phyloP scores from a whole-genome alignment of 2,888 invertebrate genomes.

The Heterodera filipjevi region DNA sequence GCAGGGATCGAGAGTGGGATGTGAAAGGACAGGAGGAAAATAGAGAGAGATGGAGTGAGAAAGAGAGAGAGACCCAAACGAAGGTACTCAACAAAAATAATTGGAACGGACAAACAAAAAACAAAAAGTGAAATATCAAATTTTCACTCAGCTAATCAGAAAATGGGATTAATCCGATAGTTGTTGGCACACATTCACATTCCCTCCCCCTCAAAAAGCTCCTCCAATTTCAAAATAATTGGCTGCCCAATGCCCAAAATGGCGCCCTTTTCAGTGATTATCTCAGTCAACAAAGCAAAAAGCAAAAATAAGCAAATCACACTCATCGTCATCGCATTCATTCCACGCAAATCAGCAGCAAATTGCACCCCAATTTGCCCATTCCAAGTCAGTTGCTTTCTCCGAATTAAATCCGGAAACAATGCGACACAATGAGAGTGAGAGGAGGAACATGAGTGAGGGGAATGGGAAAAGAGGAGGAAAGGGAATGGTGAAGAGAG shows the following conservation, averaged over 20 bases:
- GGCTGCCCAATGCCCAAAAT: conserved; percentile 6
- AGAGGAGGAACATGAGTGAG: too few species aligned
- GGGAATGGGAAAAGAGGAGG: too few species aligned
- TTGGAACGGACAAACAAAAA: too few species aligned
- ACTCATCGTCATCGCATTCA: background rate
- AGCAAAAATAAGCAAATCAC: too few species aligned
- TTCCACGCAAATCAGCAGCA: background rate
- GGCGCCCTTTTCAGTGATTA: background rate
- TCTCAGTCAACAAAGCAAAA: conserved; percentile 6
- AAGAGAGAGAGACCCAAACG: background rate
- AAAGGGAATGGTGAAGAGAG: background rate
- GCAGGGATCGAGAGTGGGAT: background rate
- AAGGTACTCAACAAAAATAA: too few species aligned
- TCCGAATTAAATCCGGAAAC: conserved; percentile 4
- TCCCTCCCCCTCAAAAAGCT: background rate
- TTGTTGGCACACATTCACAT: background rate
- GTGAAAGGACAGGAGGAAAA: background rate
- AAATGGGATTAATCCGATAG: background rate
- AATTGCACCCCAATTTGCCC: conserved; percentile 12
- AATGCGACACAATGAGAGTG: background rate
- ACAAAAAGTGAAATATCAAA: too few species aligned
- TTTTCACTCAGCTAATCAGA: too few species aligned
- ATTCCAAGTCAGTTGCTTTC: conserved; percentile 7
- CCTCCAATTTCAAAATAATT: background rate
- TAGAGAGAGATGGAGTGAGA: conserved; percentile 6